A percentile compares a stretch with the other conserved stretches of the same genome.
phyloP scores from a whole-genome alignment of 2,888 invertebrate species.

The Ecdyonurus torrentis region DNA sequence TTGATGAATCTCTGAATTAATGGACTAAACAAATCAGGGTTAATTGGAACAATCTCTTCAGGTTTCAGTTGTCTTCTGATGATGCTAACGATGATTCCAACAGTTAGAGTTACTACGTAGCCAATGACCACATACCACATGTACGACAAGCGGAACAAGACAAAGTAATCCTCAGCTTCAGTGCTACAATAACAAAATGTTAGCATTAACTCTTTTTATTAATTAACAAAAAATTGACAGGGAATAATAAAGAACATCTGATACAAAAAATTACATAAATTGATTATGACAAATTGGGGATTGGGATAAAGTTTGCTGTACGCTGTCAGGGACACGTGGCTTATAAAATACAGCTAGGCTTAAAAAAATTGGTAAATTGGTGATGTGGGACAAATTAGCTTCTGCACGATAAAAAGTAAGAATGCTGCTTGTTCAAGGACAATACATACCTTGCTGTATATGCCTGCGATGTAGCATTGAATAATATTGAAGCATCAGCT shows the following conservation, averaged over 20 bases:
- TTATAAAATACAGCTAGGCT: too few species aligned
- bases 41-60: constrained; percentile 24
- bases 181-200: background rate
- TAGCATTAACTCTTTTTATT: too few species aligned
- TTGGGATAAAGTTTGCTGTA: too few species aligned
- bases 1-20: background rate
- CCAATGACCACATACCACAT: constrained; percentile 30
- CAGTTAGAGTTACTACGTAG: constrained; percentile 20
- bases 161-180: constrained; percentile 6
- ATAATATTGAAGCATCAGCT: constrained; percentile 5
- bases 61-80: constrained; percentile 23
- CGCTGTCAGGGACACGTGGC: too few species aligned
- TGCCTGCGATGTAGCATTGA: background rate
- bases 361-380: too few species aligned
- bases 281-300: background rate
- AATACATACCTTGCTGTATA: too few species aligned
- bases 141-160: constrained; percentile 27
- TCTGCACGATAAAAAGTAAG: too few species aligned
- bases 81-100: constrained; percentile 35
- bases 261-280: too few species aligned
- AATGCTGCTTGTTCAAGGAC: too few species aligned
- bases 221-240: too few species aligned
- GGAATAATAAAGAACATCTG: too few species aligned
- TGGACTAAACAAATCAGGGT: constrained; percentile 35
- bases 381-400: too few species aligned